These are phyloP conservation scores for Drosophila stalkeri DNA, from an alignment of 2,888 invertebrate genomes.

Conservation along the genomic window DNA sequence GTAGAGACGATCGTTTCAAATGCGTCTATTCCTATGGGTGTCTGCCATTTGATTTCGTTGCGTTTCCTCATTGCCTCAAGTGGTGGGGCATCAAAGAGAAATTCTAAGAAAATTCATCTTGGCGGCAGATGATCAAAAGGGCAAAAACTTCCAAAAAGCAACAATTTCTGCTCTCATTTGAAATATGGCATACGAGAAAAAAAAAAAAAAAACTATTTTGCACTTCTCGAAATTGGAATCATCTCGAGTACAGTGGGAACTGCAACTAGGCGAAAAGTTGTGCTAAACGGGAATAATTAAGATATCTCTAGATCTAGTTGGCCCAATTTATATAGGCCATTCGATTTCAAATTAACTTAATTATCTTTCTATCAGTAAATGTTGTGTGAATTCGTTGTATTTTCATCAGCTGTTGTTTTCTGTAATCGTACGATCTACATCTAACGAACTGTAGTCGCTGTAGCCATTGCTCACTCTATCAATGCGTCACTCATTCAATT, in stretches of 20 bases:
- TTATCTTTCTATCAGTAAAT: slow-evolving; percentile 1
- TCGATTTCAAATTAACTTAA: slow-evolving; percentile 1
- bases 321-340: neutral
- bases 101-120: slow-evolving; percentile 64
- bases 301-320: slow-evolving; percentile 7
- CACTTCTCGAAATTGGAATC: slow-evolving; percentile 43
- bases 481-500: slow-evolving; percentile 39
- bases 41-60: slow-evolving; percentile 15
- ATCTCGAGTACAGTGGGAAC: slow-evolving; percentile 36
- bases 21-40: slow-evolving; percentile 48
- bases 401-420: neutral
- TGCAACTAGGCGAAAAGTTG: slow-evolving; percentile 4
- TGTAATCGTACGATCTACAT: slow-evolving; percentile 13
- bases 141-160: slow-evolving; percentile 16
- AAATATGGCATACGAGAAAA: slow-evolving; percentile 50
- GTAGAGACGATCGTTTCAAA: slow-evolving; percentile 60
- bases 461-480: slow-evolving; percentile 36
- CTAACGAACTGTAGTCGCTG: slow-evolving; percentile 3
- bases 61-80: slow-evolving; percentile 54
- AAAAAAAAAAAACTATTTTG: slow-evolving; percentile 52
- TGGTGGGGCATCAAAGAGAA: slow-evolving; percentile 47
- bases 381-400: neutral
- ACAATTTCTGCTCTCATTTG: slow-evolving; percentile 59
- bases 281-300: neutral
- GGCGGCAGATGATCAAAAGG: slow-evolving; percentile 55